phyloP scores from a whole-genome alignment of 1,140 invertebrate genomes.

The Archivesica marissinica region DNA sequence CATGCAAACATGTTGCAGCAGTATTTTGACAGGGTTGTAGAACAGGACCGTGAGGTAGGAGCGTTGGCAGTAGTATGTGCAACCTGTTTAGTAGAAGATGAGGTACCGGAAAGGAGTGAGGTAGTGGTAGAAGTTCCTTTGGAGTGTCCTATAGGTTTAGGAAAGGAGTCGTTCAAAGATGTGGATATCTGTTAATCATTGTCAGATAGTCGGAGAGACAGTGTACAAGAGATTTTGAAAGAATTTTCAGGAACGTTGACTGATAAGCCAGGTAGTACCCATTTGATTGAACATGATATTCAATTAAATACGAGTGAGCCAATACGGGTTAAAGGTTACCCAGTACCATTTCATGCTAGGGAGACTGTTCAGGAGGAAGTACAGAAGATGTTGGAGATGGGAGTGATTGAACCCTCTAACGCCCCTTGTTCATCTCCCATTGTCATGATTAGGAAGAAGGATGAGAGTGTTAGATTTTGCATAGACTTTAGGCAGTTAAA shows the following conservation, averaged over 20 bases:
- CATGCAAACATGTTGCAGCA: too few species aligned
- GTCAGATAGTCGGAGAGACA: too few species aligned
- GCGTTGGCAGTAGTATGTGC: too few species aligned
- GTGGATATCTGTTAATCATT: too few species aligned
- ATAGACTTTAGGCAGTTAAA: constrained; percentile 24
- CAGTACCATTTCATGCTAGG: constrained; percentile 27
- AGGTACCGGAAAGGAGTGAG: too few species aligned
- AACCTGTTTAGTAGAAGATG: too few species aligned
- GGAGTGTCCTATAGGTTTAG: too few species aligned
- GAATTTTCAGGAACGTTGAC: constrained; percentile 51
- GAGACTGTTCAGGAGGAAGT: background rate
- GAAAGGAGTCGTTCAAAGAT: too few species aligned
- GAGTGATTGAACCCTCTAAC: constrained; percentile 26
- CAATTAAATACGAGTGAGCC: constrained; percentile 38
- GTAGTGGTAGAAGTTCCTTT: too few species aligned
- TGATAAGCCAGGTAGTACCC: constrained; percentile 49
- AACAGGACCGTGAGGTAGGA: too few species aligned
- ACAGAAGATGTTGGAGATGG: constrained; percentile 16
- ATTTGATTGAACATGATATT: constrained; percentile 58
- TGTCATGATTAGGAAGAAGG: constrained; percentile 29
- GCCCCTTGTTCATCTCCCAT: background rate
- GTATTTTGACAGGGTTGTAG: too few species aligned
- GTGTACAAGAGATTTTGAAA: constrained; percentile 18
- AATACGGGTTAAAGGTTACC: constrained; percentile 47
- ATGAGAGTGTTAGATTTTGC: constrained; percentile 27